Evolutionary conservation across 2,888 invertebrate species (phyloP).

Genomic region (Scrobipalpa atriplicella): DNA sequence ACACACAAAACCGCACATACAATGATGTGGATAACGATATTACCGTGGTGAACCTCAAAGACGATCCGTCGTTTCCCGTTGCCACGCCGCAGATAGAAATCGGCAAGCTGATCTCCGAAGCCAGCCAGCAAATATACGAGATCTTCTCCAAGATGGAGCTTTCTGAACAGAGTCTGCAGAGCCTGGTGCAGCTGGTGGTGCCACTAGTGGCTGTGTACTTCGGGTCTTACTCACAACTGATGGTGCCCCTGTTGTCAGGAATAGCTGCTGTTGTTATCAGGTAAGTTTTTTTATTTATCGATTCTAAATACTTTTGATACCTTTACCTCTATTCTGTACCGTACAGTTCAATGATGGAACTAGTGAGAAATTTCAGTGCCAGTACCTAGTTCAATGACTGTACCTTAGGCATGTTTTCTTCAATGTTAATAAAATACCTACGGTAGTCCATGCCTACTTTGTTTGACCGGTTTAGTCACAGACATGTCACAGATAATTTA

Average conservation of each 20-base stretch:
- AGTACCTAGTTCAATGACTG: too few relatives aligned
- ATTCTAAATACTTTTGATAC: not conserved
- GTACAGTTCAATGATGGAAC: too few relatives aligned
- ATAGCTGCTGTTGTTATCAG: slow-evolving; percentile 32
- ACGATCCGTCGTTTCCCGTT: not conserved
- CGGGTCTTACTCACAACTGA: slow-evolving; percentile 34
- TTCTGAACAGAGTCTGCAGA: slow-evolving; percentile 28
- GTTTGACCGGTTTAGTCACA: too few relatives aligned
- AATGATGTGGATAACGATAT: not conserved
- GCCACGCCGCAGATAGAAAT: not conserved
- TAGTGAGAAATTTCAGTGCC: too few relatives aligned
- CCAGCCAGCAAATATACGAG: slow-evolving; percentile 12
- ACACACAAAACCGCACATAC: slow-evolving; percentile 1
- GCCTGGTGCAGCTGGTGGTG: slow-evolving; percentile 30
- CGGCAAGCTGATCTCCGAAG: slow-evolving; percentile 11
- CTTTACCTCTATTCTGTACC: not conserved
- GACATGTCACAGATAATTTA: too few relatives aligned
- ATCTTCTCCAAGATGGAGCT: slow-evolving; percentile 34
- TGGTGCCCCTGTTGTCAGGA: slow-evolving; percentile 35
- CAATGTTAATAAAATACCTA: too few relatives aligned
- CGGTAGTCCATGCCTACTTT: too few relatives aligned
- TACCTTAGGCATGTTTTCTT: too few relatives aligned
- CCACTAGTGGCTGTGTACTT: slow-evolving; percentile 33
- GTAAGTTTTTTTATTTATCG: slow-evolving; percentile 31
- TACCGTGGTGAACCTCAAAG: not conserved